Evolutionary conservation across 2,797 vertebrate genomes (phyloP).

Genomic region (Channallabes apus): DNA sequence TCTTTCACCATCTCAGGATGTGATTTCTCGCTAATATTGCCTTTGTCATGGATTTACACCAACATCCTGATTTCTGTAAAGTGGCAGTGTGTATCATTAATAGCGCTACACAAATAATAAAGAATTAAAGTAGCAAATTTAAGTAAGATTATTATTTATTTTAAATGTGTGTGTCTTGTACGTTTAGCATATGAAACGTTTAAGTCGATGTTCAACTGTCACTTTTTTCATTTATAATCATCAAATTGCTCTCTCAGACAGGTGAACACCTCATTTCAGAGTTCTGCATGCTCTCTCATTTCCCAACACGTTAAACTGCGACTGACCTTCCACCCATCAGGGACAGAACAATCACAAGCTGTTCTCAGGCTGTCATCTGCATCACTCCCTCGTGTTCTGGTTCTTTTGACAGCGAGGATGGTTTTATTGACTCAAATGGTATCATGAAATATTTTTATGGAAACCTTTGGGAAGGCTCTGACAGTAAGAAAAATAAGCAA

Average conservation of each 20-base stretch:
- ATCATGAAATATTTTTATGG: background rate
- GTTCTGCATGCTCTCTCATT: background rate
- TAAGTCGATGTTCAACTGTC: background rate
- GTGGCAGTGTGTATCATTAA: background rate
- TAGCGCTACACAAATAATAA: background rate
- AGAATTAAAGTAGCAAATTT: background rate
- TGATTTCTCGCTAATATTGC: background rate
- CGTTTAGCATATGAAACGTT: background rate
- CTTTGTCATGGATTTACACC: background rate
- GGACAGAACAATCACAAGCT: background rate
- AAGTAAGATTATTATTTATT: background rate
- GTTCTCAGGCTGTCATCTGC: conserved; percentile 5
- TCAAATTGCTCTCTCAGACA: background rate
- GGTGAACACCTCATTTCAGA: background rate
- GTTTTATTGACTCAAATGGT: conserved; percentile 13
- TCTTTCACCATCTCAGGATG: background rate
- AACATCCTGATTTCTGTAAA: background rate
- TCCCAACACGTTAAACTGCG: background rate
- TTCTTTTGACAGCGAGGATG: background rate
- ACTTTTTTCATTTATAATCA: no score
- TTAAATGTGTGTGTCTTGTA: background rate
- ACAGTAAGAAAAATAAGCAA: conserved; percentile 27
- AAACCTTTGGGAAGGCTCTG: conserved; percentile 3
- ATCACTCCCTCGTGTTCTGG: background rate
- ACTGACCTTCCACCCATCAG: background rate